Conservation (phyloP, 1,140 invertebrate species). For the Physella acuta region DNA sequence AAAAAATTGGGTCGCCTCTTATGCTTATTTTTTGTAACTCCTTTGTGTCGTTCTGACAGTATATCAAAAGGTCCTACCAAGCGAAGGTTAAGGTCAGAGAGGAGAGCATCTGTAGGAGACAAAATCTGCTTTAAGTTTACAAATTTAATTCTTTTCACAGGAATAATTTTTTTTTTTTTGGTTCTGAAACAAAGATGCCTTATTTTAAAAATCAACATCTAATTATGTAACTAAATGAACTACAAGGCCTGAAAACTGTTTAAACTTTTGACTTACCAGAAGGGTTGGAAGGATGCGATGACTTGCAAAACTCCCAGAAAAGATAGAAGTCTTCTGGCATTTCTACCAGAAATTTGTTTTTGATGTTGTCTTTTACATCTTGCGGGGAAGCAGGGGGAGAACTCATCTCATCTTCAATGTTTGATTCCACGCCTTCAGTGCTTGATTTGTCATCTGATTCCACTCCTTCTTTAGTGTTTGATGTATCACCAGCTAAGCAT, state of each 20-base stretch:
- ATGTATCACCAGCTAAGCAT: slow-evolving; percentile 5
- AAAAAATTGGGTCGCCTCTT: slow-evolving; percentile 67
- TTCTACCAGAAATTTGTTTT: slow-evolving; percentile 76
- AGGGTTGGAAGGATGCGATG: slow-evolving; percentile 67
- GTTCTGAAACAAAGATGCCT: not conserved
- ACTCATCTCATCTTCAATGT: not conserved
- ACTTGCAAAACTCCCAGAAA: slow-evolving; percentile 79
- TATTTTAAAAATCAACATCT: not conserved
- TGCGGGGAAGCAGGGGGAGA: slow-evolving; percentile 36
- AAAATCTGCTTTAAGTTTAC: not conserved
- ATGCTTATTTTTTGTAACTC: slow-evolving; percentile 59
- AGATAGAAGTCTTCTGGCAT: slow-evolving; percentile 89
- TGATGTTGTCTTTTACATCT: slow-evolving; percentile 65
- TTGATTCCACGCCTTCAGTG: not conserved
- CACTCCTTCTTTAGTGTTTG: no score
- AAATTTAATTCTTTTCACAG: not conserved
- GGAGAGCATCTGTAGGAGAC: slow-evolving; percentile 66
- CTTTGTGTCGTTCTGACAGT: slow-evolving; percentile 69
- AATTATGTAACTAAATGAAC: not conserved
- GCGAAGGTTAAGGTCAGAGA: slow-evolving; percentile 67
- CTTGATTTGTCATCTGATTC: not conserved
- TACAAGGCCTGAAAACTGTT: not conserved
- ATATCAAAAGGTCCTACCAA: slow-evolving; percentile 88
- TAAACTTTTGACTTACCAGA: slow-evolving; percentile 53
- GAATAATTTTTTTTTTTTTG: not conserved